phyloP scores from a whole-genome alignment of 2,113 vertebrate genomes.

The Hemiprocne comata region DNA sequence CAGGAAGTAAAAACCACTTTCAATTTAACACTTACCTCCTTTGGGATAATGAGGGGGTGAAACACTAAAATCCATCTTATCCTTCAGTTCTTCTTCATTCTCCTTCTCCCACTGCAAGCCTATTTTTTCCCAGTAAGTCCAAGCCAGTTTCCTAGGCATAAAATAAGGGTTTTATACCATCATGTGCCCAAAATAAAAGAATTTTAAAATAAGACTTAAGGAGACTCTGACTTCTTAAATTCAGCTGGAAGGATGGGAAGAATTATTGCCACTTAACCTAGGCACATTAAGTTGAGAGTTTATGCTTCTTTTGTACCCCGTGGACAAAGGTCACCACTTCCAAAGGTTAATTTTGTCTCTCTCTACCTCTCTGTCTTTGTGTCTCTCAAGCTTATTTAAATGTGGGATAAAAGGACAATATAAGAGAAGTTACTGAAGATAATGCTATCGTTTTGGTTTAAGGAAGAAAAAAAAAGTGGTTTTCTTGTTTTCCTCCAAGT shows the following conservation, averaged over 20 bases:
- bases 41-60: conserved; percentile 81
- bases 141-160: conserved; percentile 78
- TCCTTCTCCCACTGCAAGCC: conserved; percentile 95
- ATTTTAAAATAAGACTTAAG: background rate
- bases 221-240: background rate
- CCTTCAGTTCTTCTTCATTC: conserved; percentile 93
- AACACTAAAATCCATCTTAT: conserved; percentile 90
- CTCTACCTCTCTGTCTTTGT: background rate
- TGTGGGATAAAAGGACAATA: background rate
- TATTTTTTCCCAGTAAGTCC: conserved; percentile 85
- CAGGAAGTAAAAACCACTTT: background rate
- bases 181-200: background rate
- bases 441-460: background rate
- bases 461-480: background rate
- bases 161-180: background rate
- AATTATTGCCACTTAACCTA: background rate
- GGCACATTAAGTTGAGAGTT: background rate
- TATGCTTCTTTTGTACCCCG: background rate
- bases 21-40: conserved; percentile 77
- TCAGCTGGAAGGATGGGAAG: background rate
- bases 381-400: background rate
- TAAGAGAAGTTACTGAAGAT: background rate
- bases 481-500: background rate
- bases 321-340: background rate
- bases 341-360: background rate